Percentiles rank a stretch among this genome's conserved stretches.
phyloP scores from a whole-genome alignment of 92 coral and sea anemone species.

The Zoanthus solanderi region DNA sequence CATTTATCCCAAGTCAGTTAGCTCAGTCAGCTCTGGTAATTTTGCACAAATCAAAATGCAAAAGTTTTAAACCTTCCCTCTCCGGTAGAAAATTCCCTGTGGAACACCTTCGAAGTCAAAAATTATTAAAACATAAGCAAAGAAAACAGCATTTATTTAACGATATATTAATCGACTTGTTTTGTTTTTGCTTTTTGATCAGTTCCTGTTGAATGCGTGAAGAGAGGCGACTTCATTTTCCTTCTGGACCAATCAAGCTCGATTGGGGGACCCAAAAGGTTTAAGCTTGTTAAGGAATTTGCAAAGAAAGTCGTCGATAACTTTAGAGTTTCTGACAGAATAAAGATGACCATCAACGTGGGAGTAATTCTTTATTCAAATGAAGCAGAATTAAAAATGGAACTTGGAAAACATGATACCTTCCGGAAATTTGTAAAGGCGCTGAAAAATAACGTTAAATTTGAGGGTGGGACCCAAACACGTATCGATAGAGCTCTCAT shows the following conservation, averaged over 20 bases:
- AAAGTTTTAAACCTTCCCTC: neutral
- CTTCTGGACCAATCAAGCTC: constrained; percentile 44
- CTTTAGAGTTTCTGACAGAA: neutral
- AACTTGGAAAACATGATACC: constrained; percentile 1
- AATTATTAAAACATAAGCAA: neutral
- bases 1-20: too few relatives aligned
- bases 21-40: too few relatives aligned
- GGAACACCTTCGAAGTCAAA: neutral
- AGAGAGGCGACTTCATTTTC: constrained; percentile 13
- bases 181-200: neutral
- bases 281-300: neutral
- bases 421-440: neutral
- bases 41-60: too few relatives aligned
- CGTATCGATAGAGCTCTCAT: constrained; percentile 29
- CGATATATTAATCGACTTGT: neutral
- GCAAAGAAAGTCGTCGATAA: constrained; percentile 1
- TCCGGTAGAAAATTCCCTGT: neutral
- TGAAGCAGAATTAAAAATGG: constrained; percentile 6
- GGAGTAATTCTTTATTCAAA: constrained; percentile 25
- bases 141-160: neutral
- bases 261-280: constrained; percentile 4
- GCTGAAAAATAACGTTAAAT: neutral
- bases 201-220: constrained; percentile 41
- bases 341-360: constrained; percentile 23
- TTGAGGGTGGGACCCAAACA: neutral